Conservation (phyloP, 1,140 invertebrate genomes). For the Heliconius hewitsoni region DNA sequence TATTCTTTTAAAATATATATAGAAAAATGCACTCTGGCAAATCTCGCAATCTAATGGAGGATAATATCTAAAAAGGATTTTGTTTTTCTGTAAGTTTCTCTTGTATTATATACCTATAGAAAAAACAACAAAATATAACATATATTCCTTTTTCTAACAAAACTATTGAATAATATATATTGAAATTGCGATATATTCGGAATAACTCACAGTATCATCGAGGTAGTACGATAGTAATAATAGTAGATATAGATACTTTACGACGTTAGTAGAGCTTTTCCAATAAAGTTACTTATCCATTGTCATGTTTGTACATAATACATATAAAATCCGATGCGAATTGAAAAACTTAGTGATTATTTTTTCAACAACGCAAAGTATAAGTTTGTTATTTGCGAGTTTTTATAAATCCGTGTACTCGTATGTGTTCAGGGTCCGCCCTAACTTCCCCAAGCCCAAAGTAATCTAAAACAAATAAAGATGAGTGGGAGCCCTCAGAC, state of each 20-base stretch:
- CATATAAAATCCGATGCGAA: conserved; percentile 29
- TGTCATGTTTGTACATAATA: neutral
- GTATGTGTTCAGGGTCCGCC: conserved; percentile 53
- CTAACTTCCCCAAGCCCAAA: conserved; percentile 66
- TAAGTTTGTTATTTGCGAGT: conserved; percentile 59
- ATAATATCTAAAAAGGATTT: neutral
- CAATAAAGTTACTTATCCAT: neutral
- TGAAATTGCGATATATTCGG: too few relatives aligned
- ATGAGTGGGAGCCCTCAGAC: conserved; percentile 67
- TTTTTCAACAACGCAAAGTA: conserved; percentile 47
- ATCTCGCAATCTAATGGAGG: neutral
- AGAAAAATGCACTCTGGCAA: neutral
- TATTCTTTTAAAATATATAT: neutral
- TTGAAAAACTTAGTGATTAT: conserved; percentile 68
- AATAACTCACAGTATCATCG: too few relatives aligned
- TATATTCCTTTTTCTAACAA: too few relatives aligned
- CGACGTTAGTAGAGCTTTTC: neutral
- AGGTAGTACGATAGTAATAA: neutral
- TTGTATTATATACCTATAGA: neutral
- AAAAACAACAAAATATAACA: neutral
- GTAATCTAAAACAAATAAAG: conserved; percentile 80
- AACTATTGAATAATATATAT: neutral
- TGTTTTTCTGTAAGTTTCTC: neutral
- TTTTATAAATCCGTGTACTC: conserved; percentile 54
- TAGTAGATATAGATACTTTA: neutral